phyloP scores from a whole-genome alignment of 2,888 invertebrate species.

The Maniola hyperantus region DNA sequence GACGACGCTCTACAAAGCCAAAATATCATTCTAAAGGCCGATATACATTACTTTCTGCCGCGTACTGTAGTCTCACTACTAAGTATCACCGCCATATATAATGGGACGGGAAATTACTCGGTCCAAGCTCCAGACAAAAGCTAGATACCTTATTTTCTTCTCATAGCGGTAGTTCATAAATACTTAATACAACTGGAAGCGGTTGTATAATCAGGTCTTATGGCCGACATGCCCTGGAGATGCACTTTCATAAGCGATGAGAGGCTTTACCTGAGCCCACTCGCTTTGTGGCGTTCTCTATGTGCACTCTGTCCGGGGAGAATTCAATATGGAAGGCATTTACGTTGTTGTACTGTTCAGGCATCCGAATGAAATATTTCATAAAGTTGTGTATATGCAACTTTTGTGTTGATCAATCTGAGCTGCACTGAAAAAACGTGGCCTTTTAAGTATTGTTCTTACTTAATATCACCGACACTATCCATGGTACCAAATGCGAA shows the following conservation, averaged over 20 bases:
- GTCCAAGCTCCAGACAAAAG: neutral
- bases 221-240: slow-evolving; percentile 16
- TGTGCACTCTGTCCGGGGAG: slow-evolving; percentile 9
- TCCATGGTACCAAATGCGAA: too few relatives aligned
- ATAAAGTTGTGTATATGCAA: neutral
- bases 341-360: slow-evolving; percentile 8
- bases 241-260: slow-evolving; percentile 30
- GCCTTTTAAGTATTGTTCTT: too few relatives aligned
- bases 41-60: too few relatives aligned
- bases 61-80: too few relatives aligned
- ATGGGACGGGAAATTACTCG: neutral
- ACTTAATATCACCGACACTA: too few relatives aligned
- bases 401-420: too few relatives aligned
- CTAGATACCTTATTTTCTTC: neutral
- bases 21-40: too few relatives aligned
- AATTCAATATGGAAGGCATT: slow-evolving; percentile 27
- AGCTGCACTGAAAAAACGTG: too few relatives aligned
- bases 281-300: slow-evolving; percentile 25
- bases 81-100: too few relatives aligned
- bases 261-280: slow-evolving; percentile 26
- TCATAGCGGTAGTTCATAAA: slow-evolving; percentile 5
- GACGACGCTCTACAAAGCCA: too few relatives aligned
- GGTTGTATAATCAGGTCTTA: slow-evolving; percentile 37
- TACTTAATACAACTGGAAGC: slow-evolving; percentile 22
- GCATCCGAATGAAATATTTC: neutral